Evolutionary conservation across 2,113 vertebrate genomes (phyloP).

Genomic region (Phoxinus phoxinus): DNA sequence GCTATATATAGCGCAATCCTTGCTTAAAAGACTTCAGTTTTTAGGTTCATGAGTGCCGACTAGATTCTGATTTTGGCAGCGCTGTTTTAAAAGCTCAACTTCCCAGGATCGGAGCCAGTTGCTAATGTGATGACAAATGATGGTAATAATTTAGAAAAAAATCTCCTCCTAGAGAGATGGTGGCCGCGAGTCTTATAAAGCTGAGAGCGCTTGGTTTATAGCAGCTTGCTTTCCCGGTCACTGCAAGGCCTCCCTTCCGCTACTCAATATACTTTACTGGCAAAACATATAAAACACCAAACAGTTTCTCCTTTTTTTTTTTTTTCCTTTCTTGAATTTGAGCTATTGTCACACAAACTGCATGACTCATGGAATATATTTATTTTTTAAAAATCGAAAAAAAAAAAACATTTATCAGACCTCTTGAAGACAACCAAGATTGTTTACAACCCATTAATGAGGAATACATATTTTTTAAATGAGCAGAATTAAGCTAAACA

Average conservation of each 20-base stretch:
- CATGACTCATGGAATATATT: slow-evolving; percentile 73
- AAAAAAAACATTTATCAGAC: slow-evolving; percentile 63
- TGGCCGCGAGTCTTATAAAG: slow-evolving; percentile 68
- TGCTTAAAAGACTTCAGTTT: background rate
- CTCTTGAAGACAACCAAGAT: slow-evolving; percentile 65
- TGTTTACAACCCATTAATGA: slow-evolving; percentile 66
- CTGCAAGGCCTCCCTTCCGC: slow-evolving; percentile 73
- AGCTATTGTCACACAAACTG: slow-evolving; percentile 62
- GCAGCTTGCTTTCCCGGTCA: slow-evolving; percentile 66
- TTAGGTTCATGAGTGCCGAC: slow-evolving; percentile 24
- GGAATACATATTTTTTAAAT: slow-evolving; percentile 66
- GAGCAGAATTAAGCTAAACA: slow-evolving; percentile 48
- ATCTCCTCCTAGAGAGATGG: slow-evolving; percentile 69
- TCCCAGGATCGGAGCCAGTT: slow-evolving; percentile 64
- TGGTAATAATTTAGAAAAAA: slow-evolving; percentile 72
- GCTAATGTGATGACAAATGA: slow-evolving; percentile 71
- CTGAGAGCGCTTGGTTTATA: slow-evolving; percentile 68
- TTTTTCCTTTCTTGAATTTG: slow-evolving; percentile 48
- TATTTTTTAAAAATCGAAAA: slow-evolving; percentile 55
- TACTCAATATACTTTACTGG: slow-evolving; percentile 70
- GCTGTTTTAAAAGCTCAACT: slow-evolving; percentile 71
- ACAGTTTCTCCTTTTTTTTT: slow-evolving; percentile 60
- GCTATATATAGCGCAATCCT: slow-evolving; percentile 64
- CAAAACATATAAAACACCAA: slow-evolving; percentile 69
- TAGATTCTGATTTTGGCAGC: slow-evolving; percentile 34